Percentiles rank a stretch among this genome's conserved stretches.
Evolutionary conservation across 2,113 vertebrate species (phyloP).

Genomic region (Gasterosteus aculeatus): DNA sequence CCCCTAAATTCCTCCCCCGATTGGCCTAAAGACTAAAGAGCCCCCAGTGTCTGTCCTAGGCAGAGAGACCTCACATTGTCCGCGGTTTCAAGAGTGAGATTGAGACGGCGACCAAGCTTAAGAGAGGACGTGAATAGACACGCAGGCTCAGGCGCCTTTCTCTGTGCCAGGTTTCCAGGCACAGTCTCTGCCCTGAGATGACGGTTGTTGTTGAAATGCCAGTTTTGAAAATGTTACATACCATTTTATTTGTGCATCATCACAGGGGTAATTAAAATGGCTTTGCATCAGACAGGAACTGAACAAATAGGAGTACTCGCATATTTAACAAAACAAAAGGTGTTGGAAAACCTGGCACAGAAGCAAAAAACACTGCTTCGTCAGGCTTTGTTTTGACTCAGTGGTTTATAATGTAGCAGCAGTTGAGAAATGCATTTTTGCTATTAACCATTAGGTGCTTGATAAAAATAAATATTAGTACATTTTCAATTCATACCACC

Average conservation of each 20-base stretch:
- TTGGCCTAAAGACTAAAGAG: conserved; percentile 69
- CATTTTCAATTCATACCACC: neutral
- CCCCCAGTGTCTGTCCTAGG: conserved; percentile 54
- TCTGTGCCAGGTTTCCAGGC: conserved; percentile 63
- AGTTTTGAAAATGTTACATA: neutral
- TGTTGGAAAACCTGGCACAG: neutral
- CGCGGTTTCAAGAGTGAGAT: conserved; percentile 68
- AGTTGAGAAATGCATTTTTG: neutral
- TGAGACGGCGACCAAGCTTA: conserved; percentile 69
- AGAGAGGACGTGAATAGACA: conserved; percentile 70
- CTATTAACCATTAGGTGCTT: neutral
- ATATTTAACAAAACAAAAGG: neutral
- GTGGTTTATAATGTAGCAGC: neutral
- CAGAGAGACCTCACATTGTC: conserved; percentile 71
- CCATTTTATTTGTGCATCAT: conserved; percentile 3
- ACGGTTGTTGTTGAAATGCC: conserved; percentile 7
- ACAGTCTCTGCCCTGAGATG: conserved; percentile 42
- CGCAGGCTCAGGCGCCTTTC: conserved; percentile 32
- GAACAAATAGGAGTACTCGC: neutral
- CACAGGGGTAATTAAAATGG: neutral
- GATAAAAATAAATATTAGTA: neutral
- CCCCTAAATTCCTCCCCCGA: conserved; percentile 56
- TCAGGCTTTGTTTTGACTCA: neutral
- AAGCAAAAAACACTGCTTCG: conserved; percentile 1
- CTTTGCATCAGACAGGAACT: conserved; percentile 2